These are phyloP conservation scores for Prosopocoilus inquinatus DNA, from an alignment of 2,888 invertebrate genomes.

Conservation along the genomic window DNA sequence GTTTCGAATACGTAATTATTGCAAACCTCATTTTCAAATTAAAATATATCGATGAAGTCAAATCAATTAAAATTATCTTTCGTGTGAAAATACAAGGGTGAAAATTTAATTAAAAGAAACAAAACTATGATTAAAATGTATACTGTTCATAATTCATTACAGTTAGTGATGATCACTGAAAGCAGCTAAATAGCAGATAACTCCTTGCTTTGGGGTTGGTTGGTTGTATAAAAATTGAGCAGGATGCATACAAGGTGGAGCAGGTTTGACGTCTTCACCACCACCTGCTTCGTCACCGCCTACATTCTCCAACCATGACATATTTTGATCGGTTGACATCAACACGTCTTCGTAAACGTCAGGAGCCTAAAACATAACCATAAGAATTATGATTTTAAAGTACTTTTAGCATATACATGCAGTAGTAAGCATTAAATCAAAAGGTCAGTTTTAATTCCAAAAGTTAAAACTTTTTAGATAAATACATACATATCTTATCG, in stretches of 20 bases:
- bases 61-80: too few relatives aligned
- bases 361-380: conserved; percentile 30
- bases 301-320: conserved; percentile 38
- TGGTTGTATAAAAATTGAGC: conserved; percentile 38
- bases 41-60: too few relatives aligned
- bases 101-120: too few relatives aligned
- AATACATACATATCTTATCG: too few relatives aligned
- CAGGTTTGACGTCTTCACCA: conserved; percentile 12
- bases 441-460: too few relatives aligned
- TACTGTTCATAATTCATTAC: not conserved
- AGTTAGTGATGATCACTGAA: conserved; percentile 39
- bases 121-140: not conserved
- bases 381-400: not conserved
- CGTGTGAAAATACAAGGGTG: too few relatives aligned
- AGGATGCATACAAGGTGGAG: conserved; percentile 26
- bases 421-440: too few relatives aligned
- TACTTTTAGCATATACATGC: too few relatives aligned
- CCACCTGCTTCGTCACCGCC: conserved; percentile 11
- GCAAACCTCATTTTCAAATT: too few relatives aligned
- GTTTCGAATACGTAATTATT: not conserved
- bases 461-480: too few relatives aligned
- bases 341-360: conserved; percentile 47
- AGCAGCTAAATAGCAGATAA: conserved; percentile 44
- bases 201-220: conserved; percentile 39
- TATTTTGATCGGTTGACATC: conserved; percentile 38